phyloP scores from a whole-genome alignment of 2,113 vertebrate genomes.

The Tachysurus fulvidraco region DNA sequence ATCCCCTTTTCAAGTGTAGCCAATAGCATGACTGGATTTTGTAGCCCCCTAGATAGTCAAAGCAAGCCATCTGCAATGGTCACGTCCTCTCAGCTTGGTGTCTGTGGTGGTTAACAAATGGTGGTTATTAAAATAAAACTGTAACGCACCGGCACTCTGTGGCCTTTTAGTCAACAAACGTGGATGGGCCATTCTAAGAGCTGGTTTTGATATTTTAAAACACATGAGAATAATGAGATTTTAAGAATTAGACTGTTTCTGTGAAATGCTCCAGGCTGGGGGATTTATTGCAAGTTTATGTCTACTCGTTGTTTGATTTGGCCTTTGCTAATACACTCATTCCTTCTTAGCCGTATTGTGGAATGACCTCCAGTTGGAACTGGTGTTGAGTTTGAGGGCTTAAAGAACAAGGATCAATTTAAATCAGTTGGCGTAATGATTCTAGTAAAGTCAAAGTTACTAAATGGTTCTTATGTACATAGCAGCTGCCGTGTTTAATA shows the following conservation, averaged over 20 bases:
- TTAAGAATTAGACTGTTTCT: not conserved
- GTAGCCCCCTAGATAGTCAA: not conserved
- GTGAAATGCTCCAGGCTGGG: not conserved
- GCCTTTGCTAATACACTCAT: not conserved
- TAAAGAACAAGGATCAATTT: not conserved
- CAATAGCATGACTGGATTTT: not conserved
- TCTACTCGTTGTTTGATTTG: not conserved
- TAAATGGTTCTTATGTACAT: not conserved
- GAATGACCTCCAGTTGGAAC: not conserved
- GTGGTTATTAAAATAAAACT: not conserved
- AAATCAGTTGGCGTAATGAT: not conserved
- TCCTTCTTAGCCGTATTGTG: not conserved
- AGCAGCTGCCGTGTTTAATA: not conserved
- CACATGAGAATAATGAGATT: not conserved
- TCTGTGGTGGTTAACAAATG: not conserved
- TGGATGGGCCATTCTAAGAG: not conserved
- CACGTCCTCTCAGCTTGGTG: not conserved
- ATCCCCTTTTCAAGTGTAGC: not conserved
- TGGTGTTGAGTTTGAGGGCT: not conserved
- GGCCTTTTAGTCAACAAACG: not conserved
- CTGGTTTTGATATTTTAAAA: not conserved
- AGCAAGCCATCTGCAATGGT: not conserved
- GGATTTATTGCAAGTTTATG: not conserved
- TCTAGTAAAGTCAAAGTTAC: not conserved
- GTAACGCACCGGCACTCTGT: not conserved